These are phyloP conservation scores for Mirounga angustirostris DNA, from an alignment of 2,113 vertebrate genomes.

Conservation along the genomic window DNA sequence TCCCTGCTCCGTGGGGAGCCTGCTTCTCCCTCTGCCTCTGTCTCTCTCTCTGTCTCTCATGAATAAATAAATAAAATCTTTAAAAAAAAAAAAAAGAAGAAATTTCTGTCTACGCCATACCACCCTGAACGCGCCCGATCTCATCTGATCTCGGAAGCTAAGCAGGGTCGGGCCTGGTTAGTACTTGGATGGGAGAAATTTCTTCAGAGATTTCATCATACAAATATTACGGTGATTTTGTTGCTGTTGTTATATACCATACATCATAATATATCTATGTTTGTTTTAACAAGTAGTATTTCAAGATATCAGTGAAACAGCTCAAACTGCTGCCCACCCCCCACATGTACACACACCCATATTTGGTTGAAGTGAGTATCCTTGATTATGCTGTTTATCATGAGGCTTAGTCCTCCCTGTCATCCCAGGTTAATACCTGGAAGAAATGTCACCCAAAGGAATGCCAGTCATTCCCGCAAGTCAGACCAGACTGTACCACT, in stretches of 20 bases:
- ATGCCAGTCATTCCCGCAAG: neutral
- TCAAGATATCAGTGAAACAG: neutral
- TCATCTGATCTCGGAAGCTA: no score
- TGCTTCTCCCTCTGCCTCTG: no score
- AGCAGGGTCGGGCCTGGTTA: no score
- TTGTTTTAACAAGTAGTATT: neutral
- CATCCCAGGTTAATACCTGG: neutral
- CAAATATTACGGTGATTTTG: neutral
- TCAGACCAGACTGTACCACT: neutral
- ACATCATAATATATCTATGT: neutral
- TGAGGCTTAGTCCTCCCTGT: neutral
- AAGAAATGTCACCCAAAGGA: neutral
- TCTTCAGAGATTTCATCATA: slow-evolving; percentile 23
- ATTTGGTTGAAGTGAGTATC: neutral
- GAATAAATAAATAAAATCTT: no score
- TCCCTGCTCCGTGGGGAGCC: no score
- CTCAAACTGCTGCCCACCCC: neutral
- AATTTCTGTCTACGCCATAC: neutral
- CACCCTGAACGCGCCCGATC: no score
- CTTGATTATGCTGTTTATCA: neutral
- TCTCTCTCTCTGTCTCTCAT: no score
- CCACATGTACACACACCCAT: neutral
- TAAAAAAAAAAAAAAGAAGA: neutral
- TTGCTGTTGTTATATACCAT: neutral
- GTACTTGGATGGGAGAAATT: neutral